phyloP scores from a whole-genome alignment of 1,140 invertebrate genomes.

The Centruroides vittatus region DNA sequence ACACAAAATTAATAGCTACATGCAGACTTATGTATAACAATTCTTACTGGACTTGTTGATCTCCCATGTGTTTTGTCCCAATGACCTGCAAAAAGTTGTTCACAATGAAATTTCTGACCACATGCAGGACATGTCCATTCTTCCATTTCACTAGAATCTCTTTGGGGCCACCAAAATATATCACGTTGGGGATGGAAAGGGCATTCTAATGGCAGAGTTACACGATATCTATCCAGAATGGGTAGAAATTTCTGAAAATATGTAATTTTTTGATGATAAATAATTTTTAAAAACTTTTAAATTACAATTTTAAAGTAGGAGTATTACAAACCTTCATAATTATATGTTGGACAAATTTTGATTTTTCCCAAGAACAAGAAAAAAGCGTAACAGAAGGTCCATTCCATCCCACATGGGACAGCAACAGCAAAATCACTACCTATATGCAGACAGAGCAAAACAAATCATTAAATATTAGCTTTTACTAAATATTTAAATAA shows the following conservation, averaged over 20 bases:
- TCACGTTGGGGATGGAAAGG: slow-evolving; percentile 75
- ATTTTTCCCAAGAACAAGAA: slow-evolving; percentile 73
- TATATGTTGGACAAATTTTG: slow-evolving; percentile 70
- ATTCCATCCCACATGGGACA: slow-evolving; percentile 71
- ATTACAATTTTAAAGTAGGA: not conserved
- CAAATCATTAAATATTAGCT: no score
- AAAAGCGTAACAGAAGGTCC: slow-evolving; percentile 69
- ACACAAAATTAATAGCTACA: no score
- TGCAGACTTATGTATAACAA: no score
- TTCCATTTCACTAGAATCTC: slow-evolving; percentile 32
- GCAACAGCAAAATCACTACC: slow-evolving; percentile 58
- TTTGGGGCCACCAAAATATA: slow-evolving; percentile 53
- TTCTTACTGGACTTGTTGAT: no score
- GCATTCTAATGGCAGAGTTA: slow-evolving; percentile 69
- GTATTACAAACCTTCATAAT: slow-evolving; percentile 49
- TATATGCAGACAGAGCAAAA: slow-evolving; percentile 26
- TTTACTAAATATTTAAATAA: no score
- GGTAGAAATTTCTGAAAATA: slow-evolving; percentile 63
- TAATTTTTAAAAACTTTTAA: not conserved
- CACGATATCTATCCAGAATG: slow-evolving; percentile 66
- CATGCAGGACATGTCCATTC: slow-evolving; percentile 81
- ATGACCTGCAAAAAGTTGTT: slow-evolving; percentile 72
- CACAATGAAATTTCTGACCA: slow-evolving; percentile 81
- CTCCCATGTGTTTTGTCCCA: slow-evolving; percentile 72
- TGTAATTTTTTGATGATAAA: not conserved